Evolutionary conservation across 2,797 vertebrate species (phyloP).

Genomic region (Mormyrus proboscirostris): DNA sequence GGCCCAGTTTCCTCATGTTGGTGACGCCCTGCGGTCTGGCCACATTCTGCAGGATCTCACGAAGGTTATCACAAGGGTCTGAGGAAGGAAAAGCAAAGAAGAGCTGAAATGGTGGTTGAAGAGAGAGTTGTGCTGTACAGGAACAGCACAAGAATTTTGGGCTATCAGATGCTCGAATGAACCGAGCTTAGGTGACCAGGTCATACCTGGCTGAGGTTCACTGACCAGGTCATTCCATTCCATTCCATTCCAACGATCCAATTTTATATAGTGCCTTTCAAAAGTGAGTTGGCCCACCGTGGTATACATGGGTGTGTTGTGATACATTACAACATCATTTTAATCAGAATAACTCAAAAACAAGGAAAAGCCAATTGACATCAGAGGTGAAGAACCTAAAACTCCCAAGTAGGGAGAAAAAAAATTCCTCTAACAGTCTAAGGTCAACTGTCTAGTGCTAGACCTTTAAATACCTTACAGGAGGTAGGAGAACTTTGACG

Average conservation of each 20-base stretch:
- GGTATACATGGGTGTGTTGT: neutral
- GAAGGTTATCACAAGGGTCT: conserved; percentile 94
- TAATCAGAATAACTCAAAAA: neutral
- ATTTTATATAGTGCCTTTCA: neutral
- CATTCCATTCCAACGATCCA: neutral
- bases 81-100: conserved; percentile 3
- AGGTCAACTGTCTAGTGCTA: neutral
- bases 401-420: neutral
- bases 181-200: neutral
- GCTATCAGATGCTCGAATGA: neutral
- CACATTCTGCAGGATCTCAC: conserved; percentile 98
- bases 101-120: neutral
- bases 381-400: neutral
- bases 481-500: neutral
- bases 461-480: neutral
- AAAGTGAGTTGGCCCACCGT: neutral
- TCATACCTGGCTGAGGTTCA: neutral
- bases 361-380: neutral
- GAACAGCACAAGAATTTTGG: neutral
- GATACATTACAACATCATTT: neutral
- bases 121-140: neutral
- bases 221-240: neutral
- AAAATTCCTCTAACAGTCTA: neutral
- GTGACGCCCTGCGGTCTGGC: conserved; percentile 93
- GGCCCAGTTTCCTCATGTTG: conserved; percentile 98